A percentile compares a stretch with the other conserved stretches of the same genome.
Conservation (phyloP, 2,797 vertebrate genomes). For the Echiichthys vipera region DNA sequence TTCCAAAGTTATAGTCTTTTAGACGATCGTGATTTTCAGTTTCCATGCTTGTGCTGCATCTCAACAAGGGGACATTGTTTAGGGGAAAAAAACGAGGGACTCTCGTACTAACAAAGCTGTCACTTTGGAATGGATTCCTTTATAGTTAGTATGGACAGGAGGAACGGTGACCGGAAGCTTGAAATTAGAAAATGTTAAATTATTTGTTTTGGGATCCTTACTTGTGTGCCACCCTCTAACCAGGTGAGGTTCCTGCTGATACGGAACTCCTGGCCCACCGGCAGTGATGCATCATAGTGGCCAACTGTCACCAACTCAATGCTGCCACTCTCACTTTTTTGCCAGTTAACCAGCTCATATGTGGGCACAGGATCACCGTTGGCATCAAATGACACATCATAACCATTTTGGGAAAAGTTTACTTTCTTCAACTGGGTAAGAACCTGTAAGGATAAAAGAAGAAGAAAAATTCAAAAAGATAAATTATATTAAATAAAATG, state of each 20-base stretch:
- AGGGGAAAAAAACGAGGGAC: too few species aligned
- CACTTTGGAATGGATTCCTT: too few species aligned
- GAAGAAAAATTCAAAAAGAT: not conserved
- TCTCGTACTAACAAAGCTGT: too few species aligned
- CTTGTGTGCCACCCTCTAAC: slow-evolving; percentile 58
- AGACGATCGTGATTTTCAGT: too few species aligned
- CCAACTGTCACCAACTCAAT: slow-evolving; percentile 76
- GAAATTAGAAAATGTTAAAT: not conserved
- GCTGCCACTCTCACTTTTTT: slow-evolving; percentile 56
- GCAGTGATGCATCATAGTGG: slow-evolving; percentile 73
- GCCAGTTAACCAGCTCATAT: slow-evolving; percentile 85
- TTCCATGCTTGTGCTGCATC: too few species aligned
- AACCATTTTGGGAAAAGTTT: slow-evolving; percentile 72
- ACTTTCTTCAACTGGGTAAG: slow-evolving; percentile 69
- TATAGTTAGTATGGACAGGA: too few species aligned
- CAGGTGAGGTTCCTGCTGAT: slow-evolving; percentile 71
- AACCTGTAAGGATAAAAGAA: slow-evolving; percentile 57
- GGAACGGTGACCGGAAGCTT: too few species aligned
- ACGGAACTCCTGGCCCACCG: slow-evolving; percentile 64
- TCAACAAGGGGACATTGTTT: too few species aligned
- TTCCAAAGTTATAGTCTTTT: too few species aligned
- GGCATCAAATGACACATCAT: slow-evolving; percentile 80
- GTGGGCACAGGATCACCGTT: slow-evolving; percentile 80
- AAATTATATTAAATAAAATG: fast-evolving
- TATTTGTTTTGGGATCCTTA: slow-evolving; percentile 15